Evolutionary conservation across 1,140 invertebrate genomes (phyloP), one percentile per base, ranked within the genome.

Genomic region (Temnothorax longispinosus): DNA sequence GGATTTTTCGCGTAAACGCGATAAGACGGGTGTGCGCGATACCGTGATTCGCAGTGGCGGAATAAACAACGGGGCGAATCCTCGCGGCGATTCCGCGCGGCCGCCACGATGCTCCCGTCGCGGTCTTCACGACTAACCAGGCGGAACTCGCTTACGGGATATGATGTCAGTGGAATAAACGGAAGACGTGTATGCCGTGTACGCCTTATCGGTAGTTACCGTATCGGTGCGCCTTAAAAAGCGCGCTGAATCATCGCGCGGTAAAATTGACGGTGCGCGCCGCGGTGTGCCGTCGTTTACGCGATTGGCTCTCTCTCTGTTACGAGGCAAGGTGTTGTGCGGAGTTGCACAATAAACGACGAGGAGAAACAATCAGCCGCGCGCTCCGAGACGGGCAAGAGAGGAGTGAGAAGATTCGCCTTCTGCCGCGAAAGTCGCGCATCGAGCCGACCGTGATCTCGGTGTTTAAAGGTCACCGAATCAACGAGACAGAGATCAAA

Each of bases 401-500:
- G 41, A 13, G 10, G 27, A 27, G 27, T 27, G 35, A 27, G 41
- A 13, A 4, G 27, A 27, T 1, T 27, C 10, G 18, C 3, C 60
- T 58, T 32, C 21, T 11, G 32, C 41, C 13, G 64, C 64, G 50
- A 21, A 35, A 71, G 41, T 35, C 44, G 21, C 52, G 7, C 35
- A 11, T 3, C 21, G 76, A 47, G 58, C 0, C 4, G 75, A 13
- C 35, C 56, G 41, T 38, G 69, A 44, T 56, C 75, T 60, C 18
- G 10, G 15, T 21, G 50, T 67, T 71, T 38, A 80, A 82, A 87
- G 41, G 27, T 62, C 69, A 74, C 56, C 50, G 62, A 89, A 82
- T 88, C 76, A 72, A 89, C 64, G 88, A 87, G 77, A 58, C 60
- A 44, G 72, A 89, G 88, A 82, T 90, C 88, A 78, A 74, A 84